phyloP scores from a whole-genome alignment of 2,888 invertebrate genomes.

The Plagodis dolabraria region DNA sequence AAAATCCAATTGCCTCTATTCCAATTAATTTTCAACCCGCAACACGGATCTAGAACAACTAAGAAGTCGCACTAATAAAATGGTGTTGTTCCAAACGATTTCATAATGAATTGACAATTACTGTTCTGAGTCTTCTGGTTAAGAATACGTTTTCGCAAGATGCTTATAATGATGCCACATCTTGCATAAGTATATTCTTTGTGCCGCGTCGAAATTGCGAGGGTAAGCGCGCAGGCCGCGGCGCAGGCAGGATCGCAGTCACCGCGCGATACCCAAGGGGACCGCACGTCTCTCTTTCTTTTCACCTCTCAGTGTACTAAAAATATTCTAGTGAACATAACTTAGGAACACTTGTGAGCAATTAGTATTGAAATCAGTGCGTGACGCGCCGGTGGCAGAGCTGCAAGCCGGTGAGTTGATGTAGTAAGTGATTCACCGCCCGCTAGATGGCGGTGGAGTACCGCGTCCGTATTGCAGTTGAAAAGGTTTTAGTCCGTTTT shows the following conservation, averaged over 20 bases:
- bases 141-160: not conserved
- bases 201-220: conserved; percentile 21
- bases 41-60: conserved; percentile 8
- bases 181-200: conserved; percentile 14
- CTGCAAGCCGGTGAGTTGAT: conserved; percentile 33
- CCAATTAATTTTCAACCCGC: conserved; percentile 17
- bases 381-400: conserved; percentile 7
- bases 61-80: conserved; percentile 4
- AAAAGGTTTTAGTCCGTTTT: conserved; percentile 59
- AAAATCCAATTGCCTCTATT: conserved; percentile 6
- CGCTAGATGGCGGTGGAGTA: conserved; percentile 68
- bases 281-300: conserved; percentile 45
- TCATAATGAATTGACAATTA: not conserved
- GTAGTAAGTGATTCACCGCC: conserved; percentile 26
- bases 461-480: conserved; percentile 74
- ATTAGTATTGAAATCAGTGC: conserved; percentile 15
- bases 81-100: not conserved
- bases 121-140: not conserved
- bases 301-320: conserved; percentile 20
- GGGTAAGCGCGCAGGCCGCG: conserved; percentile 41
- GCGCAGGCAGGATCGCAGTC: conserved; percentile 50
- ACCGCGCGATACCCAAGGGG: conserved; percentile 53
- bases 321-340: conserved; percentile 34
- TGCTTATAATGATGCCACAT: conserved; percentile 7
- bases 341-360: conserved; percentile 33